phyloP scores from a whole-genome alignment of 2,113 vertebrate species.

The Xenopus borealis region DNA sequence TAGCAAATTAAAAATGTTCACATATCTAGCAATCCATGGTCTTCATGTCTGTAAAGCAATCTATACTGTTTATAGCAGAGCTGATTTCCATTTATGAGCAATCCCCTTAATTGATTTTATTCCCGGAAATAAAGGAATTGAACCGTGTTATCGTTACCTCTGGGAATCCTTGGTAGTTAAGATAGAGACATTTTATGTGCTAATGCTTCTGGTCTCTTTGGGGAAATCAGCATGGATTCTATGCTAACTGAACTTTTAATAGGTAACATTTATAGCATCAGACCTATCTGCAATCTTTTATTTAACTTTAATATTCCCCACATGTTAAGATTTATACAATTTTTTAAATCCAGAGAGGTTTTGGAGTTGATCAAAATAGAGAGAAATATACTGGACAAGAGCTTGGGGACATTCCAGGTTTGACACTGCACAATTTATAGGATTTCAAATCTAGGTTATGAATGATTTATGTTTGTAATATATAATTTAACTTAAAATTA shows the following conservation, averaged over 20 bases:
- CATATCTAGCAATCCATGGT: background rate
- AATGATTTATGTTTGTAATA: no score
- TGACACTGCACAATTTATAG: no score
- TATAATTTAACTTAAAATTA: no score
- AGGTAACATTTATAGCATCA: background rate
- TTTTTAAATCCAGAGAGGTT: no score
- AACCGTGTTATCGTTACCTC: background rate
- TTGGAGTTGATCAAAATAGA: no score
- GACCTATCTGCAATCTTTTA: background rate
- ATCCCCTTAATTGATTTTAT: slow-evolving; percentile 2
- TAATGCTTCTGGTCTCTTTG: background rate
- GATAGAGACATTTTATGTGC: background rate
- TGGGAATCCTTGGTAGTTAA: background rate
- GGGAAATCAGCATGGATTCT: background rate
- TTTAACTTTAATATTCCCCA: background rate
- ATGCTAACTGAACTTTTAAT: background rate
- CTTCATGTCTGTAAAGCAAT: background rate
- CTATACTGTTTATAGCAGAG: background rate
- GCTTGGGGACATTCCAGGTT: no score
- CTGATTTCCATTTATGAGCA: background rate
- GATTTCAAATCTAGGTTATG: no score
- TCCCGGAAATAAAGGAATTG: background rate
- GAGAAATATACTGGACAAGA: no score
- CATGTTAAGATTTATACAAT: background rate
- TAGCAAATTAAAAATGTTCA: background rate